These are phyloP conservation scores for Synanthedon andrenaeformis DNA, from an alignment of 2,888 invertebrate genomes.

Conservation along the genomic window DNA sequence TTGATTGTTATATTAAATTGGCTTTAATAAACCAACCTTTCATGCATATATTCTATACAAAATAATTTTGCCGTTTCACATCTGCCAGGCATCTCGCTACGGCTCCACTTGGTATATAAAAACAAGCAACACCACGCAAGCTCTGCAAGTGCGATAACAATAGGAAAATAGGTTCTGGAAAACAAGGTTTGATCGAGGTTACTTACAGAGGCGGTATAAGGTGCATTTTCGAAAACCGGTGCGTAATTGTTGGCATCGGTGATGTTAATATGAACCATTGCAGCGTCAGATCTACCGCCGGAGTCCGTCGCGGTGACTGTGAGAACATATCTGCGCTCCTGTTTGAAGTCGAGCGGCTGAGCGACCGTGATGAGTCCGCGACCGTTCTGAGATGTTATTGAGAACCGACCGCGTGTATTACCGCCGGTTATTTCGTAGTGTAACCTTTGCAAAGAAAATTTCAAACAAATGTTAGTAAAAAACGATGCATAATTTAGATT, in stretches of 20 bases:
- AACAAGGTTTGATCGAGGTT: background rate
- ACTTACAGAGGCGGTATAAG: conserved; percentile 84
- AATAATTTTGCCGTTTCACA: no score
- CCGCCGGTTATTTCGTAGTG: conserved; percentile 90
- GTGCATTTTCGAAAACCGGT: conserved; percentile 93
- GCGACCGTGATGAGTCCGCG: conserved; percentile 88
- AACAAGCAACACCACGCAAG: no score
- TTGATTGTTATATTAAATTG: no score
- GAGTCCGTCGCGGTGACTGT: conserved; percentile 90
- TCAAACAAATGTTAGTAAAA: background rate
- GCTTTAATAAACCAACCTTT: no score
- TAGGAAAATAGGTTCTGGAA: no score
- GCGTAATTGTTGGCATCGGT: conserved; percentile 95
- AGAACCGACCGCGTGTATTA: conserved; percentile 87
- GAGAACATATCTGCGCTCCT: conserved; percentile 88
- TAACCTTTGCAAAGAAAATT: conserved; percentile 45
- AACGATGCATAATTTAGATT: background rate
- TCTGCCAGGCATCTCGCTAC: no score
- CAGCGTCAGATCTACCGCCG: conserved; percentile 88
- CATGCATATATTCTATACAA: no score
- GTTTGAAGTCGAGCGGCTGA: conserved; percentile 92
- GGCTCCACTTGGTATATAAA: no score
- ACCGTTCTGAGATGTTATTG: conserved; percentile 91
- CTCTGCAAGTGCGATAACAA: no score
- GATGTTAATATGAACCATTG: conserved; percentile 91